Base-by-base conservation (phyloP, 2,797 vertebrate genomes). In the Heterohyrax brucei region DNA sequence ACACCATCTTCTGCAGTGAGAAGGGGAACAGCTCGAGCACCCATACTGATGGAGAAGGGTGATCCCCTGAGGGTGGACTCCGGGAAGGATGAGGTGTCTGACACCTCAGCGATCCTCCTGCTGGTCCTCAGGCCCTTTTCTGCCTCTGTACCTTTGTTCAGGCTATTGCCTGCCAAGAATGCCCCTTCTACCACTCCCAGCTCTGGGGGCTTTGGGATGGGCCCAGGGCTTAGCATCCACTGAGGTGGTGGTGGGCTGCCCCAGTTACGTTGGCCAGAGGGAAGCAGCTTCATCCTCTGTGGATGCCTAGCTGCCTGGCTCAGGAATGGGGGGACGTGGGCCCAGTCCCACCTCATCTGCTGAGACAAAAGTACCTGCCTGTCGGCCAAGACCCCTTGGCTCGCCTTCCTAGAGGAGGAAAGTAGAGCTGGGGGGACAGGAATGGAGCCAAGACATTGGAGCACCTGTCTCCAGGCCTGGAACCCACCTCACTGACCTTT, bases 281-380 rank as follows among this genome's bases (percentile, higher is more conserved):
- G 85, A 18, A 61, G 59, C 10, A 13, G 48, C 46, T 56, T 53
- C 30, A 33, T 9, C 24, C 14, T 10, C n/a, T 3, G 70, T n/a
- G 28, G n/a, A 53, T 1, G 44, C 21, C 21, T 10, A 18, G 72
- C 46, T 9, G 46, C 26, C 48, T 56, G 78, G 33, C 61, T 24
- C 44, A 8, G 89, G 46, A n/a, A 13, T 10, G 56, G 3, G 26
- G 26, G 76, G 26, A 50, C 28, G n/a, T 5, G 10, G 76, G 79
- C 61, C 88, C 48, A 39, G 46, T 33, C 87, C 89, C 70, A 64
- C 56, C n/a, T 92, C 88, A 80, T 83, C 85, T 61, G 22, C 26
- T 39, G 22, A 72, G 62, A 92, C 82, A 91, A 91, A 97, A 95
- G 94, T 91, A 81, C 91, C 94, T 73, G 56, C 81, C 39, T 0